Evolutionary conservation across 2,797 vertebrate genomes (phyloP), one percentile per base, ranked within the genome.

Genomic region (Coilia nasus): DNA sequence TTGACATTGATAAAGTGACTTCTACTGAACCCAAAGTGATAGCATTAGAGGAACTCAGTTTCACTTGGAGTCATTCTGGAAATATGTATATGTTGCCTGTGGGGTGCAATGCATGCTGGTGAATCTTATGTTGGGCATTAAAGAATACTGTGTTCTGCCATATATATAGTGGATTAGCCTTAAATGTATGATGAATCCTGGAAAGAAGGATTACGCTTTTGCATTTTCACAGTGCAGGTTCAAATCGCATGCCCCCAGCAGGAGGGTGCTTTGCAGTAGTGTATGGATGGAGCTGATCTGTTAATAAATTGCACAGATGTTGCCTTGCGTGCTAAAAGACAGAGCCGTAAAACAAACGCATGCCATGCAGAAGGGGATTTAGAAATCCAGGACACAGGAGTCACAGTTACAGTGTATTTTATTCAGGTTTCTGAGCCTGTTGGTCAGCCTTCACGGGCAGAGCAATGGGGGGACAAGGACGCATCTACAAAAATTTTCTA

Each of bases 391-490:
- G 35, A 78, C 85, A 87, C 84, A 89, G 35, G 80, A 81, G 71
- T 60, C 64, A 71, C 56, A 87, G 31, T 86, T 89, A 86, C 80
- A 87, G 78, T 85, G 83, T 78, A 82, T 78, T 92, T 91, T 93
- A 86, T 95, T 95, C n/a, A 89, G 71, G 71, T 78, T 78, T 44
- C 71, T 78, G 67, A 71, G 67, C 67, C 28, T 35, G 67, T 15
- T 71, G 67, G 67, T 35, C 71, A 78, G 71, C 71, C 71, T 92
- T 85, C 90, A 86, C 90, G 87, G 92, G 56, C 89, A 90, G 84
- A 93, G 82, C 82, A 60, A 82, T 87, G 87, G 35, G 71, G 85
- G 23, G 46, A 54, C 83, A 85, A 78, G 71, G 83, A 85, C 83
- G 87, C 28, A 64, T 87, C 89, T 44, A 87, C 82, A 85, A 11